Evolutionary conservation across 2,797 vertebrate species (phyloP).

Genomic region (Sebastes alutus): DNA sequence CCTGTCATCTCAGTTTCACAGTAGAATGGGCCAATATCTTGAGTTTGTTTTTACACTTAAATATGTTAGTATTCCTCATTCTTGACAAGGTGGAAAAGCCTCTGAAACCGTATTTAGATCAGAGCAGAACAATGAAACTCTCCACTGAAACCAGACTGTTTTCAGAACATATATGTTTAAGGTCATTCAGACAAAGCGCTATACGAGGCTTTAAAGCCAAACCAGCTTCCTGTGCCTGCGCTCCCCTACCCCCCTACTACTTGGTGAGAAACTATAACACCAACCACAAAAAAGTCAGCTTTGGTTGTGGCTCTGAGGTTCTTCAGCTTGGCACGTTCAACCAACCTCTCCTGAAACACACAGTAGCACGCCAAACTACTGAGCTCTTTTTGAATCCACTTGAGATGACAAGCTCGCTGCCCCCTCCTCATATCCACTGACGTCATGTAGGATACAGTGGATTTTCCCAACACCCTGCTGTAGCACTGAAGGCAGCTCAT

Average conservation of each 20-base stretch:
- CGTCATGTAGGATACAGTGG: conserved; percentile 3
- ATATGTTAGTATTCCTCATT: background rate
- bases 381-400: conserved; percentile 3
- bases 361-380: background rate
- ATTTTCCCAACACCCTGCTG: conserved; percentile 32
- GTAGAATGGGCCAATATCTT: background rate
- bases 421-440: background rate
- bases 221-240: conserved; percentile 49
- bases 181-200: conserved; percentile 50
- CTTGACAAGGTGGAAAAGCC: background rate
- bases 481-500: conserved; percentile 15
- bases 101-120: background rate
- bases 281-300: conserved; percentile 49
- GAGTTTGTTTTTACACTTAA: background rate
- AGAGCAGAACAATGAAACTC: background rate
- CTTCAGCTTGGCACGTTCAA: background rate
- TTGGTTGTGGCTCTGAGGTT: conserved; percentile 48
- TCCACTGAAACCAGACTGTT: conserved; percentile 13
- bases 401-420: background rate
- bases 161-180: conserved; percentile 18
- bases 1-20: background rate
- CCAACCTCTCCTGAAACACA: background rate
- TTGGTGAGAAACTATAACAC: conserved; percentile 48
- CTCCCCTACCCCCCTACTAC: conserved; percentile 14
- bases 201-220: conserved; percentile 43